A percentile compares a stretch with the other conserved stretches of the same genome.
Conservation (phyloP, 2,888 invertebrate genomes). For the Pemphredon lugubris region DNA sequence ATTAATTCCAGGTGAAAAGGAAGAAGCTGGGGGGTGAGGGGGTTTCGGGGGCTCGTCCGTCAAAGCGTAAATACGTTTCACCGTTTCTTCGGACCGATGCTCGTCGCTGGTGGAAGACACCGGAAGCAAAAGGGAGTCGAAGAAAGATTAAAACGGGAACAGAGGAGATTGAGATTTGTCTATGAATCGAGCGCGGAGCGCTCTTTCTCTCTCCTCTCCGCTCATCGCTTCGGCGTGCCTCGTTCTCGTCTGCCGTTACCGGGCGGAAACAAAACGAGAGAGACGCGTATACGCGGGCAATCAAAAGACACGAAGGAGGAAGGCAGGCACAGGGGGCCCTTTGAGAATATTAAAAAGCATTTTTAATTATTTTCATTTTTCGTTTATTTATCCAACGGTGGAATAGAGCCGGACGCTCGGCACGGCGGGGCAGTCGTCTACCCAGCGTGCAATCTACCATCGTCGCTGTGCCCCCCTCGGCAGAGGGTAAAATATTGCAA, state of each 20-base stretch:
- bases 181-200: conserved; percentile 30
- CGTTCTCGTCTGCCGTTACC: conserved; percentile 1
- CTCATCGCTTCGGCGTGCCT: too few relatives aligned
- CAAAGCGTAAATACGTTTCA: neutral
- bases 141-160: conserved; percentile 5
- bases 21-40: neutral
- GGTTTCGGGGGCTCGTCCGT: neutral
- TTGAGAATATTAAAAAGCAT: conserved; percentile 63
- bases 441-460: conserved; percentile 32
- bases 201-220: neutral
- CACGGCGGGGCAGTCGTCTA: neutral
- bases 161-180: conserved; percentile 26
- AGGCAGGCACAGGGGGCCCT: conserved; percentile 28
- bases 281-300: conserved; percentile 24
- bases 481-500: conserved; percentile 62
- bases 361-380: conserved; percentile 66
- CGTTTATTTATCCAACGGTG: conserved; percentile 52
- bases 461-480: conserved; percentile 21
- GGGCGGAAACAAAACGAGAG: conserved; percentile 24
- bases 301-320: conserved; percentile 32
- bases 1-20: too few relatives aligned
- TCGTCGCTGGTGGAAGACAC: too few relatives aligned
- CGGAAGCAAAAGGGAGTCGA: neutral
- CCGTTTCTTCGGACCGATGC: too few relatives aligned
- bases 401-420: conserved; percentile 9